phyloP scores from a whole-genome alignment of 2,888 invertebrate genomes.

The Calliphora vomitoria region DNA sequence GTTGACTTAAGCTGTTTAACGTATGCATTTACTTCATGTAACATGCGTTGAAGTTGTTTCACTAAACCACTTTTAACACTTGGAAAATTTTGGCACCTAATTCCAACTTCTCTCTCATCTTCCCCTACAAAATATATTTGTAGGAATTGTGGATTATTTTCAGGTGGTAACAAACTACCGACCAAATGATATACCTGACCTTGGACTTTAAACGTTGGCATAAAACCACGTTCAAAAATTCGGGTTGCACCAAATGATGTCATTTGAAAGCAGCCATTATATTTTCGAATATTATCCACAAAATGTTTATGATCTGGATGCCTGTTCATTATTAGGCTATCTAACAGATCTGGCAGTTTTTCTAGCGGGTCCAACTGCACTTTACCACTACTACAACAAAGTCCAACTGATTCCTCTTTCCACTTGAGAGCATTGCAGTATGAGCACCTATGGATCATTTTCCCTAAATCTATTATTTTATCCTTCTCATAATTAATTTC shows the following conservation, averaged over 20 bases:
- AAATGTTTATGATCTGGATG: no score
- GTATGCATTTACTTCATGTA: constrained; percentile 9
- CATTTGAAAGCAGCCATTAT: no score
- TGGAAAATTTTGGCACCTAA: constrained; percentile 2
- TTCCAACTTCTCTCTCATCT: not conserved
- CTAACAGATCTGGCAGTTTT: not conserved
- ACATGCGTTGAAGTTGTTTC: not conserved
- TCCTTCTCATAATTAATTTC: not conserved
- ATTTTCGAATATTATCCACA: no score
- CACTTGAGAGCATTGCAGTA: constrained; percentile 9
- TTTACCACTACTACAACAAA: no score
- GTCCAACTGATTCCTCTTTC: constrained; percentile 1
- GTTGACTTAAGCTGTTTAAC: constrained; percentile 14
- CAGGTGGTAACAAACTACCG: constrained; percentile 7
- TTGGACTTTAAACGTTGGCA: not conserved
- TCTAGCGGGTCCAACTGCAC: not conserved
- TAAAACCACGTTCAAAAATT: not conserved
- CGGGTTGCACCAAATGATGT: no score
- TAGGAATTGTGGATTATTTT: constrained; percentile 7
- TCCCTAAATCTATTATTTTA: not conserved
- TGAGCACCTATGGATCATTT: not conserved
- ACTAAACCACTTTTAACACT: not conserved
- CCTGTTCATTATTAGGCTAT: not conserved
- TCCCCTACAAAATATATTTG: constrained; percentile 46
- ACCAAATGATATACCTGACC: constrained; percentile 15